Conservation (phyloP, 2,797 vertebrate species). For the Periparus ater region DNA sequence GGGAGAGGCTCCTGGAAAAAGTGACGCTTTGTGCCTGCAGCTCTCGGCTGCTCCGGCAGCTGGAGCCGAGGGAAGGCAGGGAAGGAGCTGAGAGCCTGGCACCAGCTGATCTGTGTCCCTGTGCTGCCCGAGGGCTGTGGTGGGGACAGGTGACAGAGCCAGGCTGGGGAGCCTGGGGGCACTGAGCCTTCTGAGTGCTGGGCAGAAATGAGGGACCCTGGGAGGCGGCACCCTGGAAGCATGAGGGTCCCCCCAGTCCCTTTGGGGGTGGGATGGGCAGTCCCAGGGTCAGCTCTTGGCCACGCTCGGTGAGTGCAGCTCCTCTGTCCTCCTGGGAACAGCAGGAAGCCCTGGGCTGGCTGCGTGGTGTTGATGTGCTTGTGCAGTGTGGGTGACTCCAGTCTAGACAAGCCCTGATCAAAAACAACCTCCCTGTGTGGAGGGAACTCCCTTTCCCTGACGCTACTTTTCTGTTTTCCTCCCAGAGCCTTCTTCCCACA, state of each 20-base stretch:
- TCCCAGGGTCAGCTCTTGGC: neutral
- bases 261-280: neutral
- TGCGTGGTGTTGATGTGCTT: neutral
- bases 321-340: neutral
- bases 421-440: neutral
- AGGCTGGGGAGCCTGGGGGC: neutral
- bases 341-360: neutral
- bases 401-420: slow-evolving; percentile 48
- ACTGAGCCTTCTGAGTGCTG: neutral
- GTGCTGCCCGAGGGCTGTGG: neutral
- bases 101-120: fast-evolving
- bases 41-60: neutral
- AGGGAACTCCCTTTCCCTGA: slow-evolving; percentile 2
- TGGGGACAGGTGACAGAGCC: neutral
- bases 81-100: neutral
- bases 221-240: neutral
- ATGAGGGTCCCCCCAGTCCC: neutral
- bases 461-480: neutral
- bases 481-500: neutral
- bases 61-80: neutral
- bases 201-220: fast-evolving
- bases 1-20: slow-evolving; percentile 45
- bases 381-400: neutral
- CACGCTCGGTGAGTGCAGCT: fast-evolving
- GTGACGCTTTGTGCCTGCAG: slow-evolving; percentile 27